Evolutionary conservation across 2,113 vertebrate genomes (phyloP).

Genomic region (Ploceus nigricollis): DNA sequence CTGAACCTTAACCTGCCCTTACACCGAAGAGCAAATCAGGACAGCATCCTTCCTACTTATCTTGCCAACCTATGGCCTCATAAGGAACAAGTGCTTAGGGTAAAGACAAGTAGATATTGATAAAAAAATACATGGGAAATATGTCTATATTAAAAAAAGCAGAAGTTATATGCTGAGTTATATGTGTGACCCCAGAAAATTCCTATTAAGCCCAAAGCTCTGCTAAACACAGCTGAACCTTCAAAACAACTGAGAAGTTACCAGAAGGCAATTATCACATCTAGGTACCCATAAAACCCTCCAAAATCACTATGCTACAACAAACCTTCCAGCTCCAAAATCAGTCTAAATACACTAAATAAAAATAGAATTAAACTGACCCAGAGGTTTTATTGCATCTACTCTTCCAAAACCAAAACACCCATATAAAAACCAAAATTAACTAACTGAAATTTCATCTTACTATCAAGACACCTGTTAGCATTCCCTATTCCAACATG

Average conservation of each 20-base stretch:
- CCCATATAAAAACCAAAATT: not conserved
- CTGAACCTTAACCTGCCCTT: not conserved
- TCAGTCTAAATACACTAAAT: not conserved
- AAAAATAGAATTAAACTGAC: not conserved
- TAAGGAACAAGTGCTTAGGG: not conserved
- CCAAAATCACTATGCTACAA: not conserved
- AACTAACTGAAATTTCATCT: not conserved
- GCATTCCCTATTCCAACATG: not conserved
- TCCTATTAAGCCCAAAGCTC: not conserved
- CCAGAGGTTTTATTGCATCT: not conserved
- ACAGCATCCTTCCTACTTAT: not conserved
- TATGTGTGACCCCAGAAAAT: not conserved
- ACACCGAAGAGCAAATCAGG: not conserved
- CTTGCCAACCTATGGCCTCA: not conserved
- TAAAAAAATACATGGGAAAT: not conserved
- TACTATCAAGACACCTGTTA: not conserved
- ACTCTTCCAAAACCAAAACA: not conserved
- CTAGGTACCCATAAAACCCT: not conserved
- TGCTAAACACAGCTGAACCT: not conserved
- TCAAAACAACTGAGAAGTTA: not conserved
- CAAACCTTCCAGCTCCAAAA: not conserved
- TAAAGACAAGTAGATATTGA: not conserved
- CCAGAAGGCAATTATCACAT: not conserved
- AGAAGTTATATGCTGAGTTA: not conserved
- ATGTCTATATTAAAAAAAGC: accelerated